Evolutionary conservation across 2,113 vertebrate genomes (phyloP).

Genomic region (Lathamus discolor): DNA sequence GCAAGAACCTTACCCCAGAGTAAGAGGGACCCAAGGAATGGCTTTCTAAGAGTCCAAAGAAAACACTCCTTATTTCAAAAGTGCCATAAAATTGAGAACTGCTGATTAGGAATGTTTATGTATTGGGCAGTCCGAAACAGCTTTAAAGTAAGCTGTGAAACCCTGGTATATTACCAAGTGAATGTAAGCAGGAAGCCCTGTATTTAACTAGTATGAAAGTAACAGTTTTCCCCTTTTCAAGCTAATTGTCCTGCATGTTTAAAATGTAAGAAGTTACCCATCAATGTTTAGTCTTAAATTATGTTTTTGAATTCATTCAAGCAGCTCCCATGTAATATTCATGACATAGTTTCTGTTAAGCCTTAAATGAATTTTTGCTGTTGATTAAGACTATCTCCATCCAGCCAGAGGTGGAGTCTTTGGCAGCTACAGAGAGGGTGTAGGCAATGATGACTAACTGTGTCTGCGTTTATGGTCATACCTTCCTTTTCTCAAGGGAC

Average conservation of each 20-base stretch:
- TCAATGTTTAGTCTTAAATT: not conserved
- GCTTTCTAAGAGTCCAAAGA: not conserved
- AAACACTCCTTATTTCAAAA: not conserved
- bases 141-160: slow-evolving; percentile 2
- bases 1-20: not conserved
- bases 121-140: not conserved
- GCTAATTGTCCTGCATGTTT: not conserved
- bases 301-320: not conserved
- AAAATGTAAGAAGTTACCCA: not conserved
- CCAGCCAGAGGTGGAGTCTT: slow-evolving; percentile 42
- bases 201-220: not conserved
- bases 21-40: not conserved
- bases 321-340: not conserved
- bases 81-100: not conserved
- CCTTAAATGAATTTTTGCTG: slow-evolving; percentile 55
- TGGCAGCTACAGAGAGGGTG: slow-evolving; percentile 46
- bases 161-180: not conserved
- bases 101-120: not conserved
- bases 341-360: not conserved
- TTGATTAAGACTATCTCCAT: slow-evolving; percentile 60
- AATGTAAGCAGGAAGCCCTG: not conserved
- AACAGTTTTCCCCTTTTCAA: not conserved
- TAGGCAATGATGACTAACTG: slow-evolving; percentile 4
- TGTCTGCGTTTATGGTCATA: not conserved
- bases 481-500: not conserved